These are phyloP conservation scores for Zosterops japonicus DNA, from an alignment of 2,113 vertebrate species.

Conservation along the genomic window DNA sequence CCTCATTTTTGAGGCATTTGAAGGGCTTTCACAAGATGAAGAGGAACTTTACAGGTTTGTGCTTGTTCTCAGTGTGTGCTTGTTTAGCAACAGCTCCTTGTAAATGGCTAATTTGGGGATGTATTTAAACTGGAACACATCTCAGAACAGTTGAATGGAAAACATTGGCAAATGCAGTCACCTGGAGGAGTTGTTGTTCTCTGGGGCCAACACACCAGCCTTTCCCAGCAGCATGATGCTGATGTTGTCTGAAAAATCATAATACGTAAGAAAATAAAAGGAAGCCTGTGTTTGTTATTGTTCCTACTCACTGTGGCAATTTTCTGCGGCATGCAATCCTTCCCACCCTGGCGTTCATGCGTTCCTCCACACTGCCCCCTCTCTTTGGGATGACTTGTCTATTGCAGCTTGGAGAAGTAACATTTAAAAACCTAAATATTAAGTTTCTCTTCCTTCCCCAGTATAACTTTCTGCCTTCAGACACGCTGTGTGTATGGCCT, in stretches of 20 bases:
- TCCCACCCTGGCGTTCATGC: not conserved
- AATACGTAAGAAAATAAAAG: not conserved
- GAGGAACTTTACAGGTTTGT: conserved; percentile 18
- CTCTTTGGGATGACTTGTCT: not conserved
- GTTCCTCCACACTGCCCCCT: not conserved
- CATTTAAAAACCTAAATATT: not conserved
- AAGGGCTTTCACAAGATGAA: not conserved
- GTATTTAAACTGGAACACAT: conserved; percentile 4
- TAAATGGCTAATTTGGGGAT: not conserved
- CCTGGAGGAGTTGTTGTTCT: not conserved
- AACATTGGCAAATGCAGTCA: not conserved
- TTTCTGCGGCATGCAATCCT: not conserved
- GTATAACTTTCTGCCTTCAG: not conserved
- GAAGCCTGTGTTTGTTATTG: not conserved
- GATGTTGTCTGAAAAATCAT: not conserved
- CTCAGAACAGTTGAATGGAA: not conserved
- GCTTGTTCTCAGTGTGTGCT: not conserved
- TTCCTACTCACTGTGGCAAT: not conserved
- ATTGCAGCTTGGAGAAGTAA: not conserved
- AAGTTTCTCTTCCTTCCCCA: not conserved
- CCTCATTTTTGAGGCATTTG: not conserved
- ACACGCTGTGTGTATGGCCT: fast-evolving
- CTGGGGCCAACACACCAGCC: not conserved
- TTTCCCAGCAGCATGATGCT: not conserved
- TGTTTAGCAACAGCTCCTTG: not conserved